Evolutionary conservation across 2,888 invertebrate species (phyloP).

Genomic region (Adelphocoris suturalis): DNA sequence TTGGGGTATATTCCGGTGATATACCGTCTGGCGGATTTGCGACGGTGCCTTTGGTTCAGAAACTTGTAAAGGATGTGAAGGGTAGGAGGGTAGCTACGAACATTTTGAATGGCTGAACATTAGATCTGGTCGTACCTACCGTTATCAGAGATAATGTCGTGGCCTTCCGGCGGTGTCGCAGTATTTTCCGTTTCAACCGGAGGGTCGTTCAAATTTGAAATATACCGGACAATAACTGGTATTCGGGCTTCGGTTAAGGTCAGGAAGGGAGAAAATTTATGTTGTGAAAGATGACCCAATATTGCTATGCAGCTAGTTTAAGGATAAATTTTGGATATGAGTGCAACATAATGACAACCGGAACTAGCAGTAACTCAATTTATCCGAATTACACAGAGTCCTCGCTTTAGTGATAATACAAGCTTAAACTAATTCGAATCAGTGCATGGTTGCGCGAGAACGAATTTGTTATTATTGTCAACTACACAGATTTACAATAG

Average conservation of each 20-base stretch:
- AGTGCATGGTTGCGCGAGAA: no score
- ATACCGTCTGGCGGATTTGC: constrained; percentile 54
- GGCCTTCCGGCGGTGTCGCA: constrained; percentile 9
- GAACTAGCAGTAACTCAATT: no score
- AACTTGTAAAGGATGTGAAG: not conserved
- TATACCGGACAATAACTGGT: constrained; percentile 22
- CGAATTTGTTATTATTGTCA: no score
- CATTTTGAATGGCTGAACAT: constrained; percentile 33
- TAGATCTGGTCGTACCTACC: constrained; percentile 9
- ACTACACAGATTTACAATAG: no score
- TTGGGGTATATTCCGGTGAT: constrained; percentile 48
- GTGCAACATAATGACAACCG: no score
- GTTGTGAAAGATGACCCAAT: not conserved
- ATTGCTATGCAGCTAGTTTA: not conserved
- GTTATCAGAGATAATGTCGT: constrained; percentile 26
- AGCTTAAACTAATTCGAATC: no score
- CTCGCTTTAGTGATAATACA: no score
- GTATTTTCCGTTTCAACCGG: not conserved
- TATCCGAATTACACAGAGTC: no score
- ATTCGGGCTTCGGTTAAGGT: not conserved
- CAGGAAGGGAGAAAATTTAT: not conserved
- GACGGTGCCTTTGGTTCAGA: constrained; percentile 28
- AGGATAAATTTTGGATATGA: not conserved
- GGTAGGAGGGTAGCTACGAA: not conserved
- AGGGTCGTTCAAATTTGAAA: constrained; percentile 15